Evolutionary conservation across 2,113 vertebrate genomes (phyloP).

Genomic region (Nesoenas mayeri): DNA sequence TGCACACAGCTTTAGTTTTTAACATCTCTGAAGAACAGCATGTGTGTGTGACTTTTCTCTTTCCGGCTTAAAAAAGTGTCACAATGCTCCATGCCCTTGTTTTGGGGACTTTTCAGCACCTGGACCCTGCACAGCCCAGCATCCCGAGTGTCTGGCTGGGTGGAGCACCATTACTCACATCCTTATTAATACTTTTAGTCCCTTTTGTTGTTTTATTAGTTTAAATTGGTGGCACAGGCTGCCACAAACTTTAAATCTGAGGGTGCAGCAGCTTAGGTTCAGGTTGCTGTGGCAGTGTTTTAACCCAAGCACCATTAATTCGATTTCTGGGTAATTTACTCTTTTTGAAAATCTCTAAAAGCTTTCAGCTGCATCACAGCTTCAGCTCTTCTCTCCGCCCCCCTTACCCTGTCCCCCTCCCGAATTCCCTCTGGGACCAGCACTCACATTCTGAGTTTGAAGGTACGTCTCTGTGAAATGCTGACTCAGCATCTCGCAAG

Average conservation of each 20-base stretch:
- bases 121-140: no score
- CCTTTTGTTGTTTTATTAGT: background rate
- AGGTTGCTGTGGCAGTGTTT: background rate
- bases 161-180: no score
- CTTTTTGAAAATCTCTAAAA: no score
- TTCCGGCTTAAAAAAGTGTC: background rate
- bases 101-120: background rate
- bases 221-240: background rate
- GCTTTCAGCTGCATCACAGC: background rate
- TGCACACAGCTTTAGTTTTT: background rate
- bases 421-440: no score
- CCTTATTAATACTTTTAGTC: no score
- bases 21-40: no score
- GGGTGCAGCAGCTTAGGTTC: background rate
- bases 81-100: accelerated
- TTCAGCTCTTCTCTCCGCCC: background rate
- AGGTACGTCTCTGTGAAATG: no score
- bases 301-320: no score
- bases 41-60: no score
- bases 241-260: background rate
- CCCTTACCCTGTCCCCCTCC: accelerated
- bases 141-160: no score
- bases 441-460: no score
- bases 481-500: no score
- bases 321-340: background rate